phyloP scores from a whole-genome alignment of 2,113 vertebrate genomes.

The Peucedramus taeniatus region DNA sequence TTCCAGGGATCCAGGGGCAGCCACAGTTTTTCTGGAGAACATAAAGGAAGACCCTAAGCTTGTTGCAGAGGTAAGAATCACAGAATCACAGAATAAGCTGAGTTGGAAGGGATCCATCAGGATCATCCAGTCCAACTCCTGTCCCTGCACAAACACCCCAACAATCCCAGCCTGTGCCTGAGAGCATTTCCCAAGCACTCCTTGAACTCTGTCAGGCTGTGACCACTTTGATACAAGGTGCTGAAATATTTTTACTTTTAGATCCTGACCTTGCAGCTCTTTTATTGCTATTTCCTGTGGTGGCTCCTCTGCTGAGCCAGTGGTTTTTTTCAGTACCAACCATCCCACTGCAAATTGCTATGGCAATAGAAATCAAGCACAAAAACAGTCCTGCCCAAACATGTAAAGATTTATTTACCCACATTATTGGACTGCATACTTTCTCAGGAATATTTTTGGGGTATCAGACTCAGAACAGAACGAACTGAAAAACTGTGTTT shows the following conservation, averaged over 20 bases:
- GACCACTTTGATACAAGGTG: no score
- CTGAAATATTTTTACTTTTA: background rate
- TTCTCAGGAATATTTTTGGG: constrained; percentile 20
- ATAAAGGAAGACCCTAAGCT: background rate
- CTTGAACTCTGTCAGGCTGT: background rate
- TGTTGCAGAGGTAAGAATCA: background rate
- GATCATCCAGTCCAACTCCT: background rate
- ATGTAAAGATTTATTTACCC: background rate
- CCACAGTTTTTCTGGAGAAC: background rate
- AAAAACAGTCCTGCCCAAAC: background rate
- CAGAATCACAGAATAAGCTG: background rate
- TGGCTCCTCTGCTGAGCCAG: background rate
- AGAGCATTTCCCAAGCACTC: background rate
- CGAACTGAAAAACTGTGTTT: background rate
- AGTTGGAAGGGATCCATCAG: background rate
- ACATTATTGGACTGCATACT: background rate
- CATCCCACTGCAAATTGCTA: background rate
- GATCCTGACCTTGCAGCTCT: background rate
- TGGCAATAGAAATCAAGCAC: background rate
- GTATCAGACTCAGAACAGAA: background rate
- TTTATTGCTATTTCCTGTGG: background rate
- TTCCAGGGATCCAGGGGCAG: background rate
- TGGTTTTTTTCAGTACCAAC: background rate
- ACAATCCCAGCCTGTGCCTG: background rate
- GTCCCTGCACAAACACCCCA: background rate